Evolutionary conservation across 1,140 invertebrate genomes (phyloP).

Genomic region (Drosophila tropicalis): DNA sequence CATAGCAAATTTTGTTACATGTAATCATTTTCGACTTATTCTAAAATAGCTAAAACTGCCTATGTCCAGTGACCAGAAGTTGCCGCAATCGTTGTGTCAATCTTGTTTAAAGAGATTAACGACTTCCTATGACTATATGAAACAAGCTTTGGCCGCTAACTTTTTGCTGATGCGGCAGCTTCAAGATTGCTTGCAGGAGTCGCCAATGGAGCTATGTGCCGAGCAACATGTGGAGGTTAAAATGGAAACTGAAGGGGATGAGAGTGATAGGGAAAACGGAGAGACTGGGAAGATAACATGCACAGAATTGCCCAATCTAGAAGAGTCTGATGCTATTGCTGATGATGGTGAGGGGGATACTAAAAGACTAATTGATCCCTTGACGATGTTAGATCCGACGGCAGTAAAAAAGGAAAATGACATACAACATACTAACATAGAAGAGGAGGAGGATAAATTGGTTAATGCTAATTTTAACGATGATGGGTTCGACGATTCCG

Average conservation of each 20-base stretch:
- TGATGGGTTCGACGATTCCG: slow-evolving; percentile 20
- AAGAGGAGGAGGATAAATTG: slow-evolving; percentile 15
- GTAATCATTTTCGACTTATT: not conserved
- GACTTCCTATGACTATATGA: slow-evolving; percentile 63
- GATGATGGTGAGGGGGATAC: slow-evolving; percentile 18
- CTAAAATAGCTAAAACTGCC: slow-evolving; percentile 33
- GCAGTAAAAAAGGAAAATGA: slow-evolving; percentile 54
- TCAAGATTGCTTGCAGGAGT: slow-evolving; percentile 59
- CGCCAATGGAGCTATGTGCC: slow-evolving; percentile 66
- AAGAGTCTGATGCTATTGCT: slow-evolving; percentile 14
- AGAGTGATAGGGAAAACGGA: slow-evolving; percentile 45
- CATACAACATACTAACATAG: not conserved
- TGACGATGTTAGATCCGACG: slow-evolving; percentile 55
- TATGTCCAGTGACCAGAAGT: slow-evolving; percentile 19
- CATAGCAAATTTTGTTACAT: not conserved
- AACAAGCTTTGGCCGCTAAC: slow-evolving; percentile 61
- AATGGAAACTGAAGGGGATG: slow-evolving; percentile 62
- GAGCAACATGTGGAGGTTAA: slow-evolving; percentile 73
- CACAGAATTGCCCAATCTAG: slow-evolving; percentile 54
- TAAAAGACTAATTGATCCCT: slow-evolving; percentile 59
- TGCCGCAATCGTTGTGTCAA: slow-evolving; percentile 62
- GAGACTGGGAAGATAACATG: slow-evolving; percentile 41
- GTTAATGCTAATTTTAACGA: slow-evolving; percentile 5
- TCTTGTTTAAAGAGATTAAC: slow-evolving; percentile 55
- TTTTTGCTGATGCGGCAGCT: slow-evolving; percentile 43